Percentiles rank a stretch among this genome's conserved stretches.
These are phyloP conservation scores for Daktulosphaira vitifoliae DNA, from an alignment of 1,140 invertebrate genomes.

Conservation along the genomic window DNA sequence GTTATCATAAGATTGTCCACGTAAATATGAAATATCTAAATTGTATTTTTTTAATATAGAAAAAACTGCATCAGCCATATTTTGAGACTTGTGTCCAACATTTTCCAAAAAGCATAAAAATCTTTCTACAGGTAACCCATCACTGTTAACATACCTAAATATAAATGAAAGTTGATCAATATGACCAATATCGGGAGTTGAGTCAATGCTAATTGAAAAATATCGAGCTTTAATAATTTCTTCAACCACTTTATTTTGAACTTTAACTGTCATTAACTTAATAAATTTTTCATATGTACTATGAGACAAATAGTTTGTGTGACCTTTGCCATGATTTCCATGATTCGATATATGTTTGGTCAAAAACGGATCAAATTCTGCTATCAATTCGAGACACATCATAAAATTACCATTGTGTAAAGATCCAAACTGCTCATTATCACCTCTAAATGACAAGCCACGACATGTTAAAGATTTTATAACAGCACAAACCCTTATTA, in stretches of 20 bases:
- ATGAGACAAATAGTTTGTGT: constrained; percentile 40
- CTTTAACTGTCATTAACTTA: constrained; percentile 35
- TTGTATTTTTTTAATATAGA: not conserved
- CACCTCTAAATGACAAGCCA: not conserved
- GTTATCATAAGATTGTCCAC: constrained; percentile 40
- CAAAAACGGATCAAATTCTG: too few species aligned
- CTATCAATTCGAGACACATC: constrained; percentile 40
- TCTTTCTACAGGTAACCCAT: constrained; percentile 20
- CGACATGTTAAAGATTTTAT: constrained; percentile 1
- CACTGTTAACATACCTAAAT: constrained; percentile 31
- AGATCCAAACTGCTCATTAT: not conserved
- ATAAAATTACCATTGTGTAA: constrained; percentile 34
- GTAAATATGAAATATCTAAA: constrained; percentile 32
- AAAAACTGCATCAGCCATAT: not conserved
- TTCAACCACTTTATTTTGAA: constrained; percentile 35
- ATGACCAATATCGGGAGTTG: constrained; percentile 16
- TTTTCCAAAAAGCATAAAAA: not conserved
- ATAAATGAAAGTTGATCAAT: constrained; percentile 31
- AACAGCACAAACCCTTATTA: constrained; percentile 37
- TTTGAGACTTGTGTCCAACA: not conserved
- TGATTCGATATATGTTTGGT: constrained; percentile 40
- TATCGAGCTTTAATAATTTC: constrained; percentile 42
- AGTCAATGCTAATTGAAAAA: constrained; percentile 39
- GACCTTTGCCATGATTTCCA: constrained; percentile 38
- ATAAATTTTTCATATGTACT: constrained; percentile 42